phyloP scores from a whole-genome alignment of 2,113 vertebrate species.

The Halichoeres trimaculatus region DNA sequence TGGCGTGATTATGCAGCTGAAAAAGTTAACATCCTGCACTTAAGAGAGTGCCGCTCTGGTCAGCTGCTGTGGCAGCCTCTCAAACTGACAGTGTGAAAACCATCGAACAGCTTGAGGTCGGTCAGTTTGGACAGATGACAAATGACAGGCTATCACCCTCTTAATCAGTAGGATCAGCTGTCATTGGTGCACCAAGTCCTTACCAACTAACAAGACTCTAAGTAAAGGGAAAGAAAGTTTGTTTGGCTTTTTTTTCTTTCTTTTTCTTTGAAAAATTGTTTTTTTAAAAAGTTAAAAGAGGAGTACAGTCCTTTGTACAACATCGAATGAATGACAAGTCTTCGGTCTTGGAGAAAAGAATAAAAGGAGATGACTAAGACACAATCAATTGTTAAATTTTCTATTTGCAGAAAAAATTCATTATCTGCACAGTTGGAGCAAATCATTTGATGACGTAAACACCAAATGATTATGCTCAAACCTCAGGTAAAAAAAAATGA shows the following conservation, averaged over 20 bases:
- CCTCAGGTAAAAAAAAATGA: neutral
- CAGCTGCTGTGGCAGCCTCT: neutral
- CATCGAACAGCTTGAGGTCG: neutral
- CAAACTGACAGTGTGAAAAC: neutral
- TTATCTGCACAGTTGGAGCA: neutral
- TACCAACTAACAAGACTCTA: neutral
- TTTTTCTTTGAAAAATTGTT: too few relatives aligned
- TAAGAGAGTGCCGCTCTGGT: neutral
- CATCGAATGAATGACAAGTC: too few relatives aligned
- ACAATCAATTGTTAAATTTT: neutral
- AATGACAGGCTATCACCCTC: neutral
- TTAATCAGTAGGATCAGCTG: neutral
- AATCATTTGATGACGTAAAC: slow-evolving; percentile 7
- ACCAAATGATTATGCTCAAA: slow-evolving; percentile 10
- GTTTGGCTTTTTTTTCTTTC: neutral
- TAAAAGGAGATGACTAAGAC: slow-evolving; percentile 5
- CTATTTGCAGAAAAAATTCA: neutral
- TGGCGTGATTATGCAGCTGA: slow-evolving; percentile 6
- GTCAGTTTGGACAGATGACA: neutral
- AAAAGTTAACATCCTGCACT: slow-evolving; percentile 8
- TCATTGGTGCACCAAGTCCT: neutral
- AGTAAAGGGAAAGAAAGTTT: neutral
- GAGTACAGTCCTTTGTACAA: neutral
- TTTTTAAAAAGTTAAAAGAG: too few relatives aligned
- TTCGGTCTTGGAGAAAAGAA: neutral